Percentiles rank a stretch among this genome's conserved stretches.
These are phyloP conservation scores for Clivina fossor DNA, from an alignment of 2,888 invertebrate species.

Conservation along the genomic window DNA sequence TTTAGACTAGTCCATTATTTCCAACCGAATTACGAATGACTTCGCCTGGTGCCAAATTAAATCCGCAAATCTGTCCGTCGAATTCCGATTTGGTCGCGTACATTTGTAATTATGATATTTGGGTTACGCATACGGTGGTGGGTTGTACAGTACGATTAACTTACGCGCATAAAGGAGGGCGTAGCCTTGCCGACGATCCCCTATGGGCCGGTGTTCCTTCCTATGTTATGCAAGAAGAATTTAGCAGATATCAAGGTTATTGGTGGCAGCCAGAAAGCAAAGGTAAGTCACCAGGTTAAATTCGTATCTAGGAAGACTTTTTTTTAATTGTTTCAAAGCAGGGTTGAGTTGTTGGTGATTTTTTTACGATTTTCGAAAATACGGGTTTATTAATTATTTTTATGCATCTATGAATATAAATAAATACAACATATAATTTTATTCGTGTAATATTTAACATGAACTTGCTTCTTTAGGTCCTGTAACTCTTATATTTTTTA, in stretches of 20 bases:
- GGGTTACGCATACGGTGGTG: slow-evolving; percentile 73
- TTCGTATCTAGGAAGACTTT: slow-evolving; percentile 8
- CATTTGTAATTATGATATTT: slow-evolving; percentile 87
- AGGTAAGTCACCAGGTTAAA: slow-evolving; percentile 52
- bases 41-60: slow-evolving; percentile 69
- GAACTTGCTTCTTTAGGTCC: too few relatives aligned
- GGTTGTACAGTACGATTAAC: slow-evolving; percentile 73
- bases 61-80: slow-evolving; percentile 81
- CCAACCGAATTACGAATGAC: slow-evolving; percentile 69
- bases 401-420: slow-evolving; percentile 1
- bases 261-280: slow-evolving; percentile 93
- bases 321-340: slow-evolving; percentile 5
- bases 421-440: not conserved
- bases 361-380: too few relatives aligned
- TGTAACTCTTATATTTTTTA: too few relatives aligned
- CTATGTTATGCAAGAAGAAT: slow-evolving; percentile 98
- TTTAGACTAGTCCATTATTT: slow-evolving; percentile 64
- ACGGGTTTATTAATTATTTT: too few relatives aligned
- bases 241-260: slow-evolving; percentile 92
- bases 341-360: not conserved
- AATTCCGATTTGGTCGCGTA: slow-evolving; percentile 84
- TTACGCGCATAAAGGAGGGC: slow-evolving; percentile 68
- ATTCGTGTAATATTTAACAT: not conserved
- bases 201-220: slow-evolving; percentile 93
- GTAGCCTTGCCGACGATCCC: slow-evolving; percentile 77